A percentile compares a stretch with the other conserved stretches of the same genome.
Conservation (phyloP, 2,888 invertebrate genomes). For the Chelonus formosanus region DNA sequence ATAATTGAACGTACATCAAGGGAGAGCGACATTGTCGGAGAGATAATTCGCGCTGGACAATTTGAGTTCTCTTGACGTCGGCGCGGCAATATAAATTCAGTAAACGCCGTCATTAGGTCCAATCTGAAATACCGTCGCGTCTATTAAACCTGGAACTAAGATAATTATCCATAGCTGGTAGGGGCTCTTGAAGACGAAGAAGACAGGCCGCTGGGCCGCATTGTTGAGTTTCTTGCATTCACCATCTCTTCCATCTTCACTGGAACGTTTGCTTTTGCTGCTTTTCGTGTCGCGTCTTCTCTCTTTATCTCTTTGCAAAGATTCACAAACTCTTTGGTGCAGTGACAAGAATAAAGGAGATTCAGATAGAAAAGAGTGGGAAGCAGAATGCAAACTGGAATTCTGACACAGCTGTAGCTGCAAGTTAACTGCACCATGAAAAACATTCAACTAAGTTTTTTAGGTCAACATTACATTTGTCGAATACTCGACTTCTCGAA, state of each 20-base stretch:
- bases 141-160: constrained; percentile 62
- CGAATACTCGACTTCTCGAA: constrained; percentile 48
- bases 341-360: constrained; percentile 28
- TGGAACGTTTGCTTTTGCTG: constrained; percentile 27
- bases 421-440: constrained; percentile 41
- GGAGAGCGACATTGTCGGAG: constrained; percentile 37
- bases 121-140: constrained; percentile 62
- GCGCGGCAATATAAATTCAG: constrained; percentile 59
- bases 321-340: constrained; percentile 18
- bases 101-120: constrained; percentile 62
- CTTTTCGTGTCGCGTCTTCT: constrained; percentile 28
- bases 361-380: constrained; percentile 27
- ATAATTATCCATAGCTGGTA: constrained; percentile 57
- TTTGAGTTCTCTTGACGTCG: constrained; percentile 46
- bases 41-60: constrained; percentile 52
- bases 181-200: constrained; percentile 26
- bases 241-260: constrained; percentile 11
- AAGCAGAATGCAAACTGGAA: constrained; percentile 41
- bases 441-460: constrained; percentile 52
- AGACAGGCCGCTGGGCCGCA: constrained; percentile 45
- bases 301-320: constrained; percentile 33
- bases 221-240: constrained; percentile 53
- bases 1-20: constrained; percentile 57
- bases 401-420: constrained; percentile 47
- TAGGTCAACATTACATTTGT: constrained; percentile 56